phyloP scores from a whole-genome alignment of 2,888 invertebrate genomes.

The Bembecia ichneumoniformis region DNA sequence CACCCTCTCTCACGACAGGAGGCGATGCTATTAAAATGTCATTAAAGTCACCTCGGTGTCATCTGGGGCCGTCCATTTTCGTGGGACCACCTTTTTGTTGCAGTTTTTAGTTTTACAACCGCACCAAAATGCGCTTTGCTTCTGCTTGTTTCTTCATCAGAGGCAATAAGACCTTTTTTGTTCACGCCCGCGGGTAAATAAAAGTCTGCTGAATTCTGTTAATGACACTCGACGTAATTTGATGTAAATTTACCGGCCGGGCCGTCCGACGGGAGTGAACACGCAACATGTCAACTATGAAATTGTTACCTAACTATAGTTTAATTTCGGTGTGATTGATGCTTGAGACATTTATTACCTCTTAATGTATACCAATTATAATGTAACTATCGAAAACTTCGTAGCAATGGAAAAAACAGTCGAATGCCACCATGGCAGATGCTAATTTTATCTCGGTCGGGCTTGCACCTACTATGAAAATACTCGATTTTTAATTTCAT shows the following conservation, averaged over 20 bases:
- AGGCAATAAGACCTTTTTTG: conserved; percentile 21
- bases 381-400: background rate
- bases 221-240: conserved; percentile 65
- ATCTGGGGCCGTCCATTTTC: conserved; percentile 60
- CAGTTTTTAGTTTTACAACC: conserved; percentile 48
- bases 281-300: conserved; percentile 69
- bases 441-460: too few relatives aligned
- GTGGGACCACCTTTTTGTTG: conserved; percentile 60
- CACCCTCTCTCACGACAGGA: conserved; percentile 54
- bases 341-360: conserved; percentile 15
- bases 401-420: too few relatives aligned
- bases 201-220: conserved; percentile 42
- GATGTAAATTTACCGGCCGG: conserved; percentile 61
- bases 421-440: too few relatives aligned
- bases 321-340: conserved; percentile 52
- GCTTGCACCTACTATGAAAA: too few relatives aligned
- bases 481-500: too few relatives aligned
- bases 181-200: conserved; percentile 15
- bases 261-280: conserved; percentile 40
- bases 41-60: conserved; percentile 67
- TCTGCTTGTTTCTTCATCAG: background rate
- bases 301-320: conserved; percentile 59
- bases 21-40: conserved; percentile 69
- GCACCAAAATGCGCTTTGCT: conserved; percentile 7
- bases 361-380: background rate